Base-by-base conservation (phyloP, 2,113 vertebrate species). In the Marmota flaviventris region DNA sequence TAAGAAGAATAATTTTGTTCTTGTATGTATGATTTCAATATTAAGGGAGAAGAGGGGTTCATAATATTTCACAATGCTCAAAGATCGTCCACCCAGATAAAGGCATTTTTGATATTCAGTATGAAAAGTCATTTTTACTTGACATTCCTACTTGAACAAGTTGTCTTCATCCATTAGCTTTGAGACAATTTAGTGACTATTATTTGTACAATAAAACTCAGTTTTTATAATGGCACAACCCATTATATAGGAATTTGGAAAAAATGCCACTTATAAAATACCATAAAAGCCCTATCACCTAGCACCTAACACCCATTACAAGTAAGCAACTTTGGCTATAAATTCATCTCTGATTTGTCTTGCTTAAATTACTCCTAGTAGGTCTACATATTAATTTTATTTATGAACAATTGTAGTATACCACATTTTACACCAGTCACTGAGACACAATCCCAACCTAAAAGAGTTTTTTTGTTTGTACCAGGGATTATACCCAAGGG, bases 91-190 rank as follows among this genome's bases (percentile, higher is more conserved):
- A 87, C 32, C 58, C 27, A 86, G 39, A 79, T 87, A 75, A 24
- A 90, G 25, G 22, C 56, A 45, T 67, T 92, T 95, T 91, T 16
- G 92, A 4, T 81, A 77, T 76, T 91, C 83, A 83, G 27, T 39
- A n/a, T 22, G 16, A 89, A 86, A 94, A 79, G 4, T 81, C 58
- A 67, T 76, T n/a, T 18, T 91, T 81, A 94, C 11, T 67, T 81
- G 37, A 82, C 5, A 95, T 3, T 87, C 32, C 65, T 78, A 56
- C 16, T 92, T 63, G 51, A 93, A 48, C 17, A 76, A 72, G 63
- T 65, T 85, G 95, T 94, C 69, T 85, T 93, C 37, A 70, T 93
- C 42, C 1, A 29, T 58, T 92, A 95, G 11, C 63, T 89, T 92
- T 45, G 63, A 70, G 45, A 65, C 78, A 81, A 61, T 85, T 67